A percentile compares a stretch with the other conserved stretches of the same genome.
Evolutionary conservation across 1,140 invertebrate species (phyloP).

Genomic region (Brachionus calyciflorus): DNA sequence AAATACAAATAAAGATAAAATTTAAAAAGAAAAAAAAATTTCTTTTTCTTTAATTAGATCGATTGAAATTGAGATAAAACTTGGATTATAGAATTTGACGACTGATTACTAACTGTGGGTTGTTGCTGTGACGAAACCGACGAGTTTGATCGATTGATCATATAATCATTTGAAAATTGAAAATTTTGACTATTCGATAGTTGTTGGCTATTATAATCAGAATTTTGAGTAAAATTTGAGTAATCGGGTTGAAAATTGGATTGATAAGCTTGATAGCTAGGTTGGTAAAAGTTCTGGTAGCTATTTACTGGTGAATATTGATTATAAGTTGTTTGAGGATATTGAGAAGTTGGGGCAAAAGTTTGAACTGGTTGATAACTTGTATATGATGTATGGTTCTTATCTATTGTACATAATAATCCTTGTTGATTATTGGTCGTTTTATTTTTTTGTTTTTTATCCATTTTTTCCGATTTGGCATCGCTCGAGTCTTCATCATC

Average conservation of each 20-base stretch:
- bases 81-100: conserved; percentile 18
- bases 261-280: not conserved
- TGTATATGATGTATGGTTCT: not conserved
- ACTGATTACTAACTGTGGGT: not conserved
- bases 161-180: conserved; percentile 25
- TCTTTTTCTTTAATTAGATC: too few species aligned
- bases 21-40: conserved; percentile 17
- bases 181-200: not conserved
- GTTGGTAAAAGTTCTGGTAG: conserved; percentile 7
- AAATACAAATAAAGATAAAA: conserved; percentile 17
- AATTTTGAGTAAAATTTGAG: not conserved
- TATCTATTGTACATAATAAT: too few species aligned
- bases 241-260: not conserved
- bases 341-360: not conserved
- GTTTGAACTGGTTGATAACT: not conserved
- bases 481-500: conserved; percentile 23
- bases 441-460: not conserved
- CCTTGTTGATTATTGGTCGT: too few species aligned
- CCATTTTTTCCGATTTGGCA: not conserved
- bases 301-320: conserved; percentile 14
- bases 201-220: not conserved
- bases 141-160: not conserved
- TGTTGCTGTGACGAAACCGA: not conserved
- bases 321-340: not conserved
- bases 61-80: conserved; percentile 46